Percentiles rank a stretch among this genome's conserved stretches.
Evolutionary conservation across 2,888 invertebrate species (phyloP).

Genomic region (Fragum whitleyi): DNA sequence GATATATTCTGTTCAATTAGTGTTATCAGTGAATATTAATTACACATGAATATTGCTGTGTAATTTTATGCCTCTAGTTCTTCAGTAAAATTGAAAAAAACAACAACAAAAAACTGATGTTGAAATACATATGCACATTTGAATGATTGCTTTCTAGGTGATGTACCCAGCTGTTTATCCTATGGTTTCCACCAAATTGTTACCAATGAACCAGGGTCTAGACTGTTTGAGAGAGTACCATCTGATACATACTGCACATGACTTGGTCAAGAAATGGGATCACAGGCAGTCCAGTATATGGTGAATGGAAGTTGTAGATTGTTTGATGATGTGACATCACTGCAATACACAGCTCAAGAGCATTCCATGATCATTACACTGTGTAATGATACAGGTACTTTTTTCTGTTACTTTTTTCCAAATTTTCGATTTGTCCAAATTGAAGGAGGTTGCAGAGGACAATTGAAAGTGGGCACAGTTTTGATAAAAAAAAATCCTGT

Average conservation of each 20-base stretch:
- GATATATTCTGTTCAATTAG: no score
- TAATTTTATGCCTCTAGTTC: no score
- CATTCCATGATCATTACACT: neutral
- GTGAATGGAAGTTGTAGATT: neutral
- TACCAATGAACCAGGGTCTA: neutral
- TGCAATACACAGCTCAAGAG: neutral
- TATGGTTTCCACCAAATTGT: neutral
- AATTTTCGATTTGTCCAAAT: no score
- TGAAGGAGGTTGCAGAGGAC: no score
- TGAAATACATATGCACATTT: no score
- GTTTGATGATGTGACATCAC: neutral
- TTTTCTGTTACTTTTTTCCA: neutral
- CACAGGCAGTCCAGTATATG: neutral
- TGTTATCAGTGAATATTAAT: no score
- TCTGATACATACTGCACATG: neutral
- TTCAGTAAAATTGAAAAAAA: no score
- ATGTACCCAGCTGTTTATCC: neutral
- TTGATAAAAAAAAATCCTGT: no score
- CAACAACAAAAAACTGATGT: no score
- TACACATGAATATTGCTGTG: no score
- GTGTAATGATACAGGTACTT: conserved; percentile 13
- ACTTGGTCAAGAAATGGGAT: neutral
- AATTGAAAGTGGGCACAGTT: no score
- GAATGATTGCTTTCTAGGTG: neutral
- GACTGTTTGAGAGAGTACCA: neutral